These are phyloP conservation scores for Melinaea menophilus DNA, from an alignment of 2,888 invertebrate genomes.

Conservation along the genomic window DNA sequence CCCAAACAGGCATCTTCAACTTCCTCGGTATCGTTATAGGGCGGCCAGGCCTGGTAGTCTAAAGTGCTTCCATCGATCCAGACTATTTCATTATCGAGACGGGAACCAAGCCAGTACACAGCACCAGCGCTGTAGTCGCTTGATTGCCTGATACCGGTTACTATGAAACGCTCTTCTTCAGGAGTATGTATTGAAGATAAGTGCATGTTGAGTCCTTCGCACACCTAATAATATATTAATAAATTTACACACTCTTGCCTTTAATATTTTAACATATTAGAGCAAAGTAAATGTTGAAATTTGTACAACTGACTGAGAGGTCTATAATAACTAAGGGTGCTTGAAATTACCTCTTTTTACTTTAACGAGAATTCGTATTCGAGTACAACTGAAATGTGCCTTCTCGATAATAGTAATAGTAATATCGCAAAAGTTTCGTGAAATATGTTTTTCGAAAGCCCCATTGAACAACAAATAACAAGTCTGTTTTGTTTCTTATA, in stretches of 20 bases:
- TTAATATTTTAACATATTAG: background rate
- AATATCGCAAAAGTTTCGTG: no score
- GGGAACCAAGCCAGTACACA: constrained; percentile 86
- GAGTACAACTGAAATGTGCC: no score
- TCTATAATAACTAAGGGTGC: no score
- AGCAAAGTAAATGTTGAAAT: no score
- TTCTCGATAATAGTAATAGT: no score
- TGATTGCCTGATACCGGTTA: constrained; percentile 82
- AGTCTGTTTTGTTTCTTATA: no score
- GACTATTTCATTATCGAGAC: constrained; percentile 52
- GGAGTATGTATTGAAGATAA: constrained; percentile 82
- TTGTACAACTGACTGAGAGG: no score
- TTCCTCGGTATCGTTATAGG: constrained; percentile 72
- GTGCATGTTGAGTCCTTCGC: constrained; percentile 83
- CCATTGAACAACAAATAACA: no score
- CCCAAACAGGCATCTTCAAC: constrained; percentile 59
- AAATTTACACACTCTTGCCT: background rate
- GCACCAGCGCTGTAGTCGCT: constrained; percentile 84
- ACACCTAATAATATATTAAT: constrained; percentile 66
- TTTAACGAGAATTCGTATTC: no score
- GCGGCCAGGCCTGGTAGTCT: constrained; percentile 81
- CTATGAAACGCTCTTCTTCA: constrained; percentile 84
- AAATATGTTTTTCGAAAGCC: no score
- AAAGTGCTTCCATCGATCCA: constrained; percentile 83
- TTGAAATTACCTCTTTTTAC: no score